Percentiles rank a stretch among this genome's conserved stretches.
Evolutionary conservation across 1,140 invertebrate species (phyloP).

Genomic region (Fragariocoptes setiger): DNA sequence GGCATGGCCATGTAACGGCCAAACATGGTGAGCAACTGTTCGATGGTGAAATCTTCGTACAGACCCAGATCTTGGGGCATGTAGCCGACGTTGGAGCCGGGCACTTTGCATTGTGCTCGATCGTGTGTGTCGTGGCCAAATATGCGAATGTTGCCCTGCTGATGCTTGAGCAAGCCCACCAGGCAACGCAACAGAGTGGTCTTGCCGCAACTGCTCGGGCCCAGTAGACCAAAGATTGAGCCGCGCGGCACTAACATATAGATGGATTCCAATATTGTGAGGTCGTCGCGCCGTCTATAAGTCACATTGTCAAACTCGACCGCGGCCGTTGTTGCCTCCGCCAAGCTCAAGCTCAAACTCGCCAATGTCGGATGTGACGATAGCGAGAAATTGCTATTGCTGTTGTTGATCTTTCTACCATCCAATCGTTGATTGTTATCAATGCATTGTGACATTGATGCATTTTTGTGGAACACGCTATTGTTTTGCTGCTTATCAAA

Average conservation of each 20-base stretch:
- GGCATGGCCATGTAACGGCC: conserved; percentile 11
- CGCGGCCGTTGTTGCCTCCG: no score
- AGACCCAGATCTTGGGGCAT: conserved; percentile 19
- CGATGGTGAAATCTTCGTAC: conserved; percentile 16
- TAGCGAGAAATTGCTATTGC: no score
- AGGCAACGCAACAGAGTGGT: conserved; percentile 18
- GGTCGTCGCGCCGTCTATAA: no score
- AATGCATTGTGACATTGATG: no score
- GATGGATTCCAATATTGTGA: not conserved
- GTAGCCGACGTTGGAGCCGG: conserved; percentile 18
- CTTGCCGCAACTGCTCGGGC: conserved; percentile 22
- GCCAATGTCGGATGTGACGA: no score
- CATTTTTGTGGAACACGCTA: no score
- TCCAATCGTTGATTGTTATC: no score
- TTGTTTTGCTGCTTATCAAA: no score
- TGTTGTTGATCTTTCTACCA: no score
- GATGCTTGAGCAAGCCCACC: conserved; percentile 15
- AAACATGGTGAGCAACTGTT: conserved; percentile 17
- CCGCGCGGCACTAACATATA: conserved; percentile 4
- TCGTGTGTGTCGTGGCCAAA: conserved; percentile 16
- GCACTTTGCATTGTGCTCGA: conserved; percentile 14
- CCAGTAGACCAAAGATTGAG: conserved; percentile 7
- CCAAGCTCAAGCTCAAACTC: no score
- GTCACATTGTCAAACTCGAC: no score
- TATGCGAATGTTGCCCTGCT: conserved; percentile 15